A percentile compares a stretch with the other conserved stretches of the same genome.
Conservation (phyloP, 2,113 vertebrate species). For the Xenopus laevis region DNA sequence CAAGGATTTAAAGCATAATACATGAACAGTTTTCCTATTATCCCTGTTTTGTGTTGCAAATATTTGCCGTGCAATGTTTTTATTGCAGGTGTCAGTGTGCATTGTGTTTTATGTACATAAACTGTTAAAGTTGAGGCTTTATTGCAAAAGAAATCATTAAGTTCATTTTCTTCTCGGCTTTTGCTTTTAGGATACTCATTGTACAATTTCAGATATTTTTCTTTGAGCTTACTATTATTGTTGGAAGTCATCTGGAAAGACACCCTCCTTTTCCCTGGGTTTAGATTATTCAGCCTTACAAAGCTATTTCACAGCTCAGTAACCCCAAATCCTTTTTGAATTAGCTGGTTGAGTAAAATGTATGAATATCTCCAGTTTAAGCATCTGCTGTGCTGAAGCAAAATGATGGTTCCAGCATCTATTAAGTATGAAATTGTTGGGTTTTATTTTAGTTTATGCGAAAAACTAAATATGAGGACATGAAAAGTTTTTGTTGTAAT, state of each 20-base stretch:
- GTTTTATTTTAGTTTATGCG: no score
- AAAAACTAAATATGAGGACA: no score
- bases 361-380: constrained; percentile 20
- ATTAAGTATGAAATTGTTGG: background rate
- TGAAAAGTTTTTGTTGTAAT: no score
- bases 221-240: constrained; percentile 7
- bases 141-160: no score
- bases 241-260: constrained; percentile 42
- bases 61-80: no score
- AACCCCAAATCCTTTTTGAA: constrained; percentile 30
- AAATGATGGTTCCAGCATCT: background rate
- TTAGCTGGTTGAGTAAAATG: constrained; percentile 38
- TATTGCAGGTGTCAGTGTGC: no score
- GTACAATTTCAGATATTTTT: constrained; percentile 21
- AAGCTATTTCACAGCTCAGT: constrained; percentile 45
- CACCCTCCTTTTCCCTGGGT: constrained; percentile 21
- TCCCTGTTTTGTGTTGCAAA: no score
- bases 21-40: no score
- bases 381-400: background rate
- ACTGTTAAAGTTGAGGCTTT: no score
- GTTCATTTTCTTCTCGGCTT: background rate
- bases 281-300: constrained; percentile 42
- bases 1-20: no score
- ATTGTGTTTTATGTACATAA: no score
- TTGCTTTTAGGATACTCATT: constrained; percentile 11